Evolutionary conservation across 2,888 invertebrate species (phyloP), one percentile per base, ranked within the genome.

Genomic region (Lamellibrachia columna): DNA sequence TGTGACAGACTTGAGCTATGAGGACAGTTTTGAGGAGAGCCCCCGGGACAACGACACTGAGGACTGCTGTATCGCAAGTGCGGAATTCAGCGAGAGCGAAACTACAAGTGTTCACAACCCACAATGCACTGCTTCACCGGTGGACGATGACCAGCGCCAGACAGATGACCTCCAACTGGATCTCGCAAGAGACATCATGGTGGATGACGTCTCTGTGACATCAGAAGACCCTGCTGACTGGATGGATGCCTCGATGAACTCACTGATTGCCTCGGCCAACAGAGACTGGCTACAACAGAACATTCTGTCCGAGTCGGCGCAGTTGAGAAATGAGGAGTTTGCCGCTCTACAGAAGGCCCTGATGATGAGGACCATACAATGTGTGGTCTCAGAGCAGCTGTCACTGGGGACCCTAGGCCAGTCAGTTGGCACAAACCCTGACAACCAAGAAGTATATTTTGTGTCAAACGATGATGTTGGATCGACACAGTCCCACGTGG

Each of bases 341-440:
- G 75, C 75, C 22, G 75, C 75, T 1, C 75, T 75, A 15, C 75
- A 75, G 75, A 75, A 75, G 22, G 75, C 75, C 1, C n/a, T 75
- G n/a, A 75, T 75, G 75, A 75, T 75, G 75, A 75, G 75, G 75
- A 75, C 75, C 15, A 75, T 75, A 75, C 75, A 75, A n/a, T 75
- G 75, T 75, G 75, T 75, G 6, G 75, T 75, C 3, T 75, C 75
- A 6, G 75, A 75, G n/a, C 75, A 75, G 22, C n/a, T 75, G 75
- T 75, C 75, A 22, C 75, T 75, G n/a, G 75, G 75, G 22, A 75
- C 15, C 75, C 15, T 75, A n/a, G 22, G 75, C 4, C 75, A 75
- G 22, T 22, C 75, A 2, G 75, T 75, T 15, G 75, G 6, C 75
- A 22, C 75, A 40, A 40, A 40, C 40, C 40, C 40, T 3, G 75